Evolutionary conservation across 1,140 invertebrate species (phyloP), one percentile per base, ranked within the genome.

Genomic region (Macrobrachium rosenbergii): DNA sequence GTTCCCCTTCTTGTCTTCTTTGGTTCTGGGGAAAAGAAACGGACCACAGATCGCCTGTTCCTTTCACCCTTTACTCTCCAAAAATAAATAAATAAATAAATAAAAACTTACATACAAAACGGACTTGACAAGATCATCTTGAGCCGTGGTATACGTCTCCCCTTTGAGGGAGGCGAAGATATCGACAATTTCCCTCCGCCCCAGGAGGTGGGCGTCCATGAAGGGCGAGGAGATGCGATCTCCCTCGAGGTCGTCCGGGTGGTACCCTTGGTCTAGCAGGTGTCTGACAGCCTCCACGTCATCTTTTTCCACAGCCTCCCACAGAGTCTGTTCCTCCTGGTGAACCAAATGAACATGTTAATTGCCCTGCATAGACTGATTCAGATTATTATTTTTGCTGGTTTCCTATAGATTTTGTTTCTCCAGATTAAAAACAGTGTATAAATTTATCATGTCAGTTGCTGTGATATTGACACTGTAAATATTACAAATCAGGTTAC

Each of bases 191-290:
- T 80, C 78, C 60, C 37, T 80, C 58, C 19, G 19, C 58, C 78
- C 78, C 2, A 63, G 21, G 78, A 80, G 23, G 28, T 80, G 78
- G 17, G 60, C 78, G 28, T 80, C 78, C 78, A 80, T 60, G 78
- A 58, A 11, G 2, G 78, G 78, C 21, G 78, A 28, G 59, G 60
- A 62, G 21, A 23, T 21, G 8, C 78, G 52, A 8, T 37, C 78
- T 10, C 16, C 7, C 60, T 80, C 78, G 23, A 63, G 58, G 5
- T 63, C 21, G 52, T 80, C 78, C 19, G 78, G 78, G 5, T 63
- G 78, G 59, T 7, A 19, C 16, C 45, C 78, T 52, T 63, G 14
- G 0, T 78, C 58, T 21, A 80, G 60, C 59, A 80, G 23, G 11
- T 23, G 58, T 58, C 63, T 60, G 23, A 80, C 78, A 12, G 37